Evolutionary conservation across 1,140 invertebrate species (phyloP).

Genomic region (Anadara kagoshimensis): DNA sequence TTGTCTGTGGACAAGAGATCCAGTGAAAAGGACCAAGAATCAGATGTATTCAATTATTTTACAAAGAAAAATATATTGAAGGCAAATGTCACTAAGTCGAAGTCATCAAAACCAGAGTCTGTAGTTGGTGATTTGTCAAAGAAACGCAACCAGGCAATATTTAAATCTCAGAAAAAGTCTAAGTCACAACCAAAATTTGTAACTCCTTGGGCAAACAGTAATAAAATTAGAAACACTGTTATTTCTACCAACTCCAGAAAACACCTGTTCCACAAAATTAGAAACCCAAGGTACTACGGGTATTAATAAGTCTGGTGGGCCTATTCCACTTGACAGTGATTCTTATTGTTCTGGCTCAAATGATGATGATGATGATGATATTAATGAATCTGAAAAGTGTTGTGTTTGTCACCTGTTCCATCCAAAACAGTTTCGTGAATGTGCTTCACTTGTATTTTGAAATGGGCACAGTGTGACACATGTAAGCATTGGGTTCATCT

Average conservation of each 20-base stretch:
- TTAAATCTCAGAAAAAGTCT: not conserved
- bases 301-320: not conserved
- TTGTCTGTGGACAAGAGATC: too few species aligned
- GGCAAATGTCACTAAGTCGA: too few species aligned
- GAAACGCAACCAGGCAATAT: not conserved
- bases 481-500: slow-evolving; percentile 27
- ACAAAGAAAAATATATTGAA: too few species aligned
- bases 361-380: not conserved
- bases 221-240: not conserved
- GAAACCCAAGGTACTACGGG: slow-evolving; percentile 10
- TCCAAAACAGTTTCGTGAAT: too few species aligned
- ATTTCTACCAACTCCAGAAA: too few species aligned
- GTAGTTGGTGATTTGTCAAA: not conserved
- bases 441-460: slow-evolving; percentile 20
- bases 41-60: too few species aligned
- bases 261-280: not conserved
- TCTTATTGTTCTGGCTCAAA: not conserved
- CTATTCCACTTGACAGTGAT: not conserved
- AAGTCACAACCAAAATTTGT: not conserved
- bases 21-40: too few species aligned
- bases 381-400: slow-evolving; percentile 4
- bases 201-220: not conserved
- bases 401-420: too few species aligned
- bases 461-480: slow-evolving; percentile 26
- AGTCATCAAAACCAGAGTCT: not conserved